These are phyloP conservation scores for Serripes groenlandicus DNA, from an alignment of 2,888 invertebrate genomes.

Conservation along the genomic window DNA sequence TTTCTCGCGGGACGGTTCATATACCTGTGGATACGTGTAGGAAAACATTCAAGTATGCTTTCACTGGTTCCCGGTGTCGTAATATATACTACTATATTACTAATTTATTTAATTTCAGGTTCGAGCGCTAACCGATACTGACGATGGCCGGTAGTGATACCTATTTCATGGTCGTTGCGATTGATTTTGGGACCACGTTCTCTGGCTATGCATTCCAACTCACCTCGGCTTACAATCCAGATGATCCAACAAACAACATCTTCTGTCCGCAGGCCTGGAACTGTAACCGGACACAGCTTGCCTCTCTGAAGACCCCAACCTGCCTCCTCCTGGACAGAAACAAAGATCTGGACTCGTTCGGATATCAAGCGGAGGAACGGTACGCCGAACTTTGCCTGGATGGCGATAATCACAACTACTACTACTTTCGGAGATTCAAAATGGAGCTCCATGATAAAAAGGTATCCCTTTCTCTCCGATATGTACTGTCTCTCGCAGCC, in stretches of 20 bases:
- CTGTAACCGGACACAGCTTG: constrained; percentile 8
- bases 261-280: constrained; percentile 54
- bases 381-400: constrained; percentile 56
- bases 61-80: no score
- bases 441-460: constrained; percentile 55
- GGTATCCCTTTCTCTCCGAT: no score
- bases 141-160: background rate
- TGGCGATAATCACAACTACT: constrained; percentile 41
- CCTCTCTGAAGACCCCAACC: constrained; percentile 32
- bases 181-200: constrained; percentile 53
- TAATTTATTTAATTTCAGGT: no score
- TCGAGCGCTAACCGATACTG: no score
- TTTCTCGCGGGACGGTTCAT: no score
- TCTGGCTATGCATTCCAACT: constrained; percentile 55
- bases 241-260: constrained; percentile 50
- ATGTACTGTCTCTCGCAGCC: no score
- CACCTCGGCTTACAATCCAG: constrained; percentile 25
- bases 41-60: no score
- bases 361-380: constrained; percentile 59
- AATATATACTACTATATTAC: no score
- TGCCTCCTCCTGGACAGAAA: constrained; percentile 50
- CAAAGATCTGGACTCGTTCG: constrained; percentile 57
- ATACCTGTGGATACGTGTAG: no score
- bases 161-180: constrained; percentile 34
- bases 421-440: constrained; percentile 62